Conservation (phyloP, 2,113 vertebrate genomes). For the Egretta garzetta region DNA sequence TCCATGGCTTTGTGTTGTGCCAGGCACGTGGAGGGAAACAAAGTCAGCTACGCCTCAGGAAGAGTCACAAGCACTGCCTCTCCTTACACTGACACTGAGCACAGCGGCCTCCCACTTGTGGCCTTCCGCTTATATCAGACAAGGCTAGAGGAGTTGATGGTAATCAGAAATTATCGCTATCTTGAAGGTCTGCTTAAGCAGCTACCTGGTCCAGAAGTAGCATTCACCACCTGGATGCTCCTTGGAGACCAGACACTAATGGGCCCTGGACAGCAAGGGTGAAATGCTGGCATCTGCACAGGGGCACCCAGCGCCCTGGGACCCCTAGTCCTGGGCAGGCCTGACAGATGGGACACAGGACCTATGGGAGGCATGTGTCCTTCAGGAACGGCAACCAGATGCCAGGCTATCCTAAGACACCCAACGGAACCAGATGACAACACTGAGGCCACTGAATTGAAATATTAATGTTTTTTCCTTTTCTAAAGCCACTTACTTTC, state of each 20-base stretch:
- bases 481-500: not conserved
- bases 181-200: not conserved
- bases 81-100: not conserved
- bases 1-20: not conserved
- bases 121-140: not conserved
- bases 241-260: not conserved
- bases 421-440: not conserved
- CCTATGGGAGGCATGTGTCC: rapidly evolving
- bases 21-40: not conserved
- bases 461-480: not conserved
- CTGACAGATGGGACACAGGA: not conserved
- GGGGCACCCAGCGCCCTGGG: not conserved
- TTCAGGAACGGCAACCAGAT: not conserved
- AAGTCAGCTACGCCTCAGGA: not conserved
- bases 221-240: not conserved
- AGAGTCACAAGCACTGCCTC: not conserved
- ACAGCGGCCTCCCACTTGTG: not conserved
- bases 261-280: not conserved
- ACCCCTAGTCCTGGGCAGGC: not conserved
- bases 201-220: not conserved
- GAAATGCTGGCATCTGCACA: not conserved
- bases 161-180: not conserved
- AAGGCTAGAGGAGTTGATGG: not conserved
- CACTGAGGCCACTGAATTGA: not conserved
- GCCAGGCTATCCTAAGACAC: not conserved